A percentile compares a stretch with the other conserved stretches of the same genome.
Evolutionary conservation across 2,113 vertebrate species (phyloP).

Genomic region (Atherinomorus stipes): DNA sequence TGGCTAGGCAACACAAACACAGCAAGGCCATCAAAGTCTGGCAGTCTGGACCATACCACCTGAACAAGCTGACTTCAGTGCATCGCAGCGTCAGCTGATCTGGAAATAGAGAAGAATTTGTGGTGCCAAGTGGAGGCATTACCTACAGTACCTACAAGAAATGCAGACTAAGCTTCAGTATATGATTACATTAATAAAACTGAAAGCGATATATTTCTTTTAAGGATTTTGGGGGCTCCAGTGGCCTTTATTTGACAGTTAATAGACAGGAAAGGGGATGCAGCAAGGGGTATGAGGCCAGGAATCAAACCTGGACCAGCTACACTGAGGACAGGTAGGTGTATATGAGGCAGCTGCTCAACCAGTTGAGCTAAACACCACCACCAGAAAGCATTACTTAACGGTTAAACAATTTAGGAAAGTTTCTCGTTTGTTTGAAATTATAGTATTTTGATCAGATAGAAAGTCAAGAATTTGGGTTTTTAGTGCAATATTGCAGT

Average conservation of each 20-base stretch:
- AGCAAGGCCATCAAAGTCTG: slow-evolving; percentile 73
- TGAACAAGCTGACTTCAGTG: slow-evolving; percentile 61
- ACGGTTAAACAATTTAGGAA: neutral
- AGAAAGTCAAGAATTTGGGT: neutral
- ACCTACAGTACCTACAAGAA: slow-evolving; percentile 28
- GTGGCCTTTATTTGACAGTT: no score
- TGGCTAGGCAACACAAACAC: slow-evolving; percentile 70
- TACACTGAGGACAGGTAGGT: no score
- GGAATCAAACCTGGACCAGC: no score
- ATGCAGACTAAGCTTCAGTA: slow-evolving; percentile 15
- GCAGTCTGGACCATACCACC: slow-evolving; percentile 58
- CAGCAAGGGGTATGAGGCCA: no score
- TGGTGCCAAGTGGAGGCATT: slow-evolving; percentile 39
- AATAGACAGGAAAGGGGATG: no score
- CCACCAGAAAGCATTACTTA: slow-evolving; percentile 7
- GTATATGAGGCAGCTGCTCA: no score
- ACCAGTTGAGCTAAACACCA: no score
- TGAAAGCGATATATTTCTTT: no score
- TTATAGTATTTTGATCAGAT: neutral
- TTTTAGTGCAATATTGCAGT: neutral
- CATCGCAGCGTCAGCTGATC: slow-evolving; percentile 63
- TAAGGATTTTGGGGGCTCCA: no score
- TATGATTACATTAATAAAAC: neutral
- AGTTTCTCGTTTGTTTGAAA: neutral
- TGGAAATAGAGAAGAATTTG: slow-evolving; percentile 43